Conservation (phyloP, 2,888 invertebrate species). For the Athripsodes cinereus region DNA sequence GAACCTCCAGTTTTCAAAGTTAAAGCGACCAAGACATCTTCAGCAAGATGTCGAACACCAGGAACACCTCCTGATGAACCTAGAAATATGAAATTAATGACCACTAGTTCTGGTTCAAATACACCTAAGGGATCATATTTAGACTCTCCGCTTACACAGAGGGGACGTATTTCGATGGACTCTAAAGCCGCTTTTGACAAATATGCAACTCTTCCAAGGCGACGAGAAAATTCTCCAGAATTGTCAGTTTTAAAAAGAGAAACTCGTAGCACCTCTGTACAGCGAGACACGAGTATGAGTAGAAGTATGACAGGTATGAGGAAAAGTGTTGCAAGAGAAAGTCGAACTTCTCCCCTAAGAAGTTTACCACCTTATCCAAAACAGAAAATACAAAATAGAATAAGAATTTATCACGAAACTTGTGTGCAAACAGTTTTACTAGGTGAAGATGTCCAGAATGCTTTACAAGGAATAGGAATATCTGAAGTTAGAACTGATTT, state of each 20-base stretch:
- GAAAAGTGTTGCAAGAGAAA: constrained; percentile 26
- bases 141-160: constrained; percentile 31
- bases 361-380: constrained; percentile 46
- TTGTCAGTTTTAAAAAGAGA: constrained; percentile 8
- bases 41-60: constrained; percentile 55
- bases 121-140: constrained; percentile 33
- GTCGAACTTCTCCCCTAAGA: constrained; percentile 35
- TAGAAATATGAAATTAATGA: background rate
- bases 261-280: constrained; percentile 30
- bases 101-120: constrained; percentile 29
- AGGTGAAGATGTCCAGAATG: constrained; percentile 64
- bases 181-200: constrained; percentile 57
- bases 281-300: constrained; percentile 41
- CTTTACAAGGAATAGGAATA: constrained; percentile 54
- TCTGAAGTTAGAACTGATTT: constrained; percentile 39
- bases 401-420: constrained; percentile 76
- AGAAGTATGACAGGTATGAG: constrained; percentile 31
- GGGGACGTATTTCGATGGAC: constrained; percentile 34
- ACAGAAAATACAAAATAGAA: constrained; percentile 41
- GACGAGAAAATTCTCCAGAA: constrained; percentile 59
- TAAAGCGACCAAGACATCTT: constrained; percentile 50
- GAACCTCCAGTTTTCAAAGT: constrained; percentile 45
- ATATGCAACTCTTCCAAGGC: constrained; percentile 72
- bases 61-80: constrained; percentile 41
- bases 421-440: constrained; percentile 71